Base-by-base conservation (phyloP, 2,113 vertebrate species). In the Oncorhynchus keta region DNA sequence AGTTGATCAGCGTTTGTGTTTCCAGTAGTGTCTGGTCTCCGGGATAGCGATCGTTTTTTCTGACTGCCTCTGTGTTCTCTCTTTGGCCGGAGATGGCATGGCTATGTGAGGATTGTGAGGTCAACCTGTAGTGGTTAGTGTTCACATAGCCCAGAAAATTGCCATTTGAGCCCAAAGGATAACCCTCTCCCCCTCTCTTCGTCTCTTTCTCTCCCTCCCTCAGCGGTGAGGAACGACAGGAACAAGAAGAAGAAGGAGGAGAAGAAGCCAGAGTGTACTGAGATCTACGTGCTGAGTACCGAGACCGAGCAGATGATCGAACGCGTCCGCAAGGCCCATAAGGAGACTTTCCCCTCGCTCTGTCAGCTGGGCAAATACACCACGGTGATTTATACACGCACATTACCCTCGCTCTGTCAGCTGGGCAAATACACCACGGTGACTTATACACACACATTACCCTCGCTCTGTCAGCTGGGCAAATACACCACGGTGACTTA, bases 241-340 rank as follows among this genome's bases (percentile, higher is more conserved):
- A 89, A 88, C 20, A 93, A 93, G 80, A 93, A 92, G 83, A 93
- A 92, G 81, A 92, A 93, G 81, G 92, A 93, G 9, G 91, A 93
- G 75, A 91, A 86, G 84, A 86, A 86, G 76, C 84, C 4, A 28
- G 68, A 69, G 68, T n/a, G 68, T 18, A 45, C 30, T 0, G 96
- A 97, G 93, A 93, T 92, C 89, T 97, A 96, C 80, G 90, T 95
- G 14, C 84, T 99, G 87, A 97, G 95, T 0, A 93, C 97, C 0
- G 97, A 99, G 87, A 96, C 95, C 1, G 96, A 97, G 90, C 92
- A 95, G 88, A 96, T 99, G 84, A 96, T 99, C 0, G 97, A 97
- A 84, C 93, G 95, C 76, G 95, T 99, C 76, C 94, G 96, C 72
- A 96, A 94, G 51, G 97, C 97, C 0, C 97, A 98, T 76, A 95